These are phyloP conservation scores for Notiomystis cincta DNA, from an alignment of 2,113 vertebrate species.

Conservation along the genomic window DNA sequence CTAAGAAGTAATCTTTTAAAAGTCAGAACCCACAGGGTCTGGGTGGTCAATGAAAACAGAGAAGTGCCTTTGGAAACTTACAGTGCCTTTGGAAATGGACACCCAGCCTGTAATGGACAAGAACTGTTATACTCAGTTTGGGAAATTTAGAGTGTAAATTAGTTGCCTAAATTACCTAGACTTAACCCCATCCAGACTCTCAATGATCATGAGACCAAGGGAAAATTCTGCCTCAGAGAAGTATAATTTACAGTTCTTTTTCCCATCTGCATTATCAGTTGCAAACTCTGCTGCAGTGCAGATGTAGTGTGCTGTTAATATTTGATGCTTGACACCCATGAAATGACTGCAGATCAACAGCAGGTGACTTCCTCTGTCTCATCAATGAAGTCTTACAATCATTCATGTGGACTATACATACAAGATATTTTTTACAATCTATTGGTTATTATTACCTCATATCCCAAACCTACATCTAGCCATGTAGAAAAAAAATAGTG, in stretches of 20 bases:
- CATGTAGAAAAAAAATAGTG: neutral
- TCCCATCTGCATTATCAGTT: neutral
- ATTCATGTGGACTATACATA: neutral
- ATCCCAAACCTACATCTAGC: neutral
- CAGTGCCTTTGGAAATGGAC: neutral
- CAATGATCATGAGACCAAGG: neutral
- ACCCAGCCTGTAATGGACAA: neutral
- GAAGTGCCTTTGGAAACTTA: neutral
- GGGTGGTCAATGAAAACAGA: neutral
- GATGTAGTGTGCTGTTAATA: neutral
- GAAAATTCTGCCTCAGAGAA: neutral
- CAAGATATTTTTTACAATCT: neutral
- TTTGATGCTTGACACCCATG: fast-evolving
- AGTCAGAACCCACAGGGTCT: neutral
- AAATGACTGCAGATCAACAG: neutral
- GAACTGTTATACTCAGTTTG: neutral
- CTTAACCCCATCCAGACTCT: neutral
- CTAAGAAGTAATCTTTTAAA: neutral
- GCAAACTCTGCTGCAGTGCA: neutral
- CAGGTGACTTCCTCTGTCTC: neutral
- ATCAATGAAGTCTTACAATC: neutral
- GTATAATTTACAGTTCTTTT: neutral
- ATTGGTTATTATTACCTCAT: neutral
- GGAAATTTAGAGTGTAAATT: neutral
- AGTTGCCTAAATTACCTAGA: neutral